phyloP scores from a whole-genome alignment of 2,113 vertebrate species.

The Oncorhynchus kisutch region DNA sequence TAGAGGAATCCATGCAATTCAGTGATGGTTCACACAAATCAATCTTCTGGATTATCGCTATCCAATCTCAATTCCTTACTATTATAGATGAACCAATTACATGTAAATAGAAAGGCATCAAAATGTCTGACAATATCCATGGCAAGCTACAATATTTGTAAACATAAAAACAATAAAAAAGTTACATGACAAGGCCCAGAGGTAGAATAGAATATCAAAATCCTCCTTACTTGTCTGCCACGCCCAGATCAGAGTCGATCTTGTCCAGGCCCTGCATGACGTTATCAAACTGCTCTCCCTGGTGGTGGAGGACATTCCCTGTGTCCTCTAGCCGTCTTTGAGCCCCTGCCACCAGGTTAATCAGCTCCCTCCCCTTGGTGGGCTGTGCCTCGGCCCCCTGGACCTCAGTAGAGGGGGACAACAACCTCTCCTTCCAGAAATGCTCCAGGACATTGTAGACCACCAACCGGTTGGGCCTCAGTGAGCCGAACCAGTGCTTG shows the following conservation, averaged over 20 bases:
- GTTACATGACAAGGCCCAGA: neutral
- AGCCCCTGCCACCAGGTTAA: conserved; percentile 74
- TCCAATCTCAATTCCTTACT: no score
- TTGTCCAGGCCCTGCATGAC: conserved; percentile 86
- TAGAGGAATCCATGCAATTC: neutral
- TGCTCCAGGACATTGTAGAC: conserved; percentile 90
- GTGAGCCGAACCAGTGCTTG: conserved; percentile 95
- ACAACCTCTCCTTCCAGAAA: conserved; percentile 89
- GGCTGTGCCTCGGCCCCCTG: conserved; percentile 26
- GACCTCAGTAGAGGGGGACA: conserved; percentile 56
- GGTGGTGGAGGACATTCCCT: conserved; percentile 81
- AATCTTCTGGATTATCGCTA: no score
- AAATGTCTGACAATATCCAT: no score
- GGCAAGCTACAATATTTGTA: neutral
- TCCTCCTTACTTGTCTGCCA: conserved; percentile 84
- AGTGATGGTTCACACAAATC: neutral
- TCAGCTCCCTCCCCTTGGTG: conserved; percentile 80
- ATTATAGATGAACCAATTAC: no score
- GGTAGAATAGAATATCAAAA: neutral
- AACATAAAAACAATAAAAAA: neutral
- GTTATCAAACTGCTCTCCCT: conserved; percentile 89
- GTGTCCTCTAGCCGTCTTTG: conserved; percentile 87
- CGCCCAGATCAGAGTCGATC: conserved; percentile 89
- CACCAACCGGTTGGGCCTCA: conserved; percentile 82
- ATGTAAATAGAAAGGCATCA: no score